Conservation (phyloP, 2,797 vertebrate species). For the Labeo calbasu region DNA sequence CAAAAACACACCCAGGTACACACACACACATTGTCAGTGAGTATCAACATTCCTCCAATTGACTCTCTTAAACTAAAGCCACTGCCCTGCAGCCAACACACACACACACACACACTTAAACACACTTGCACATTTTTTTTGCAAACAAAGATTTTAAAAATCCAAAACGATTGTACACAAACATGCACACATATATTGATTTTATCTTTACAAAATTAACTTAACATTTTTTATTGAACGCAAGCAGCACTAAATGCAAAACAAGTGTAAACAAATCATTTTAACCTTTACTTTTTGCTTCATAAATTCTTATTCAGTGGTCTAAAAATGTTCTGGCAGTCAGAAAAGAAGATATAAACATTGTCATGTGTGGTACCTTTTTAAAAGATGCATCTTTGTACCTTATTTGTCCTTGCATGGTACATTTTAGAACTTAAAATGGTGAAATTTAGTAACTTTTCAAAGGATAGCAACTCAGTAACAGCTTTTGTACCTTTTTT, state of each 20-base stretch:
- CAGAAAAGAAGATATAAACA: neutral
- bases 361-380: neutral
- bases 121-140: neutral
- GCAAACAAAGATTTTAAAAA: conserved; percentile 44
- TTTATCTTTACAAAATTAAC: neutral
- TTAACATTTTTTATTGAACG: neutral
- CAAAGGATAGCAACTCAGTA: neutral
- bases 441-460: neutral
- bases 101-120: conserved; percentile 26
- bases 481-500: neutral
- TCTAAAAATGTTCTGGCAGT: neutral
- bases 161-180: conserved; percentile 35
- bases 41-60: conserved; percentile 57
- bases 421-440: neutral
- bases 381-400: neutral
- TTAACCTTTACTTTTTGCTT: neutral
- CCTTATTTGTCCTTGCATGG: neutral
- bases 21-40: conserved; percentile 27
- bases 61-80: conserved; percentile 47
- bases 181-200: conserved; percentile 13
- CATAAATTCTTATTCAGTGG: neutral
- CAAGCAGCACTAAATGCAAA: neutral
- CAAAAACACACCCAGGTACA: neutral
- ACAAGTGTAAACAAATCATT: neutral
- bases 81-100: conserved; percentile 45